Percentiles rank a stretch among this genome's conserved stretches.
Conservation (phyloP, 2,113 vertebrate genomes). For the Rhea pennata region DNA sequence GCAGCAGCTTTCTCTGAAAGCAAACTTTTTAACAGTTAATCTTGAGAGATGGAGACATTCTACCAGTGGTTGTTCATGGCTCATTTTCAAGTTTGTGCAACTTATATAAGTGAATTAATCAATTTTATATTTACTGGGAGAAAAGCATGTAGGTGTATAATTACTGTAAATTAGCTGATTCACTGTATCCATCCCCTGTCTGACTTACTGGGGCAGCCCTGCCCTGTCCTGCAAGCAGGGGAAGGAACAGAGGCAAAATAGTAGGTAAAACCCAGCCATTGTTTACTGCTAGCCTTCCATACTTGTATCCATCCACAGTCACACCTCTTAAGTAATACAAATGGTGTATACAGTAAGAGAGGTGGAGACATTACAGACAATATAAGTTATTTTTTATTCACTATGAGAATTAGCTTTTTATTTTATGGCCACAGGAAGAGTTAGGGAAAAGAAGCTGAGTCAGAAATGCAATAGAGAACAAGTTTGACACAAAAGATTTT, state of each 20-base stretch:
- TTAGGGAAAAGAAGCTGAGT: background rate
- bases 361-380: background rate
- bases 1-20: background rate
- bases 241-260: background rate
- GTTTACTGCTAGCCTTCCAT: background rate
- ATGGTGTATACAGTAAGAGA: background rate
- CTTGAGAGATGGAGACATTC: background rate
- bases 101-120: background rate
- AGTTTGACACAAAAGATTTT: background rate
- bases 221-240: fast-evolving
- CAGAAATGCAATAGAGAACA: background rate
- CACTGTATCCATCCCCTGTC: background rate
- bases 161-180: background rate
- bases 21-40: background rate
- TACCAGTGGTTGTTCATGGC: background rate
- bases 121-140: background rate
- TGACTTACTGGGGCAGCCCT: background rate
- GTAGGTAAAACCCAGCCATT: background rate
- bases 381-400: background rate
- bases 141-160: background rate
- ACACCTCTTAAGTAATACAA: background rate
- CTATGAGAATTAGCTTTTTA: background rate
- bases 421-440: background rate
- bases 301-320: background rate
- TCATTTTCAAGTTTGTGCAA: background rate